These are phyloP conservation scores for Hippopotamus amphibius DNA, from an alignment of 2,113 vertebrate genomes.

Conservation along the genomic window DNA sequence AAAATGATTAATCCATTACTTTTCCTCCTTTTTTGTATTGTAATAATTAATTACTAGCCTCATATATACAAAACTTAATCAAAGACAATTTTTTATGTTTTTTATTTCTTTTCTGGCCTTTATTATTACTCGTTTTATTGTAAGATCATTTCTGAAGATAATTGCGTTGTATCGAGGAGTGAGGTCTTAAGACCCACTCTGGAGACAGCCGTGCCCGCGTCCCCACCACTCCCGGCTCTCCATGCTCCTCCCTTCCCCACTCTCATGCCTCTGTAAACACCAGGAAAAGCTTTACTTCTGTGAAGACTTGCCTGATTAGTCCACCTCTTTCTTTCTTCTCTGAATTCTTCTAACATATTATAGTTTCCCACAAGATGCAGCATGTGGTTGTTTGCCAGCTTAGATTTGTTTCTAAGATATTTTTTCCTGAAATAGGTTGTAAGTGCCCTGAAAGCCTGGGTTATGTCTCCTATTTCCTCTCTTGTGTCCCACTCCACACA, in stretches of 20 bases:
- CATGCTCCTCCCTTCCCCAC: not conserved
- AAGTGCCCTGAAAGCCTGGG: not conserved
- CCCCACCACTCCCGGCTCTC: fast-evolving
- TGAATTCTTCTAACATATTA: not conserved
- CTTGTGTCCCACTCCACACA: not conserved
- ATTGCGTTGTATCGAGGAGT: not conserved
- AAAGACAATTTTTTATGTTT: not conserved
- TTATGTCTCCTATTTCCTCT: not conserved
- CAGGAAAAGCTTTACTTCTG: not conserved
- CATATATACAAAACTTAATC: not conserved
- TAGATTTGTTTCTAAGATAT: not conserved
- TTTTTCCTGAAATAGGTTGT: not conserved
- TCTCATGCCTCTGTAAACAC: not conserved
- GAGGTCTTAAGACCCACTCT: not conserved
- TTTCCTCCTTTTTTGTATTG: not conserved
- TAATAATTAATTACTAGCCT: not conserved
- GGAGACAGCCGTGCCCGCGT: not conserved
- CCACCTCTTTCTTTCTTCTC: not conserved
- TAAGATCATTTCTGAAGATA: not conserved
- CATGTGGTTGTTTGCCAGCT: not conserved
- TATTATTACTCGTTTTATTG: not conserved
- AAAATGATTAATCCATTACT: not conserved
- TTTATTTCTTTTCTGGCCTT: not conserved
- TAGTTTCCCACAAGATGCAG: not conserved
- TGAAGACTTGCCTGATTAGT: not conserved